Percentiles rank a stretch among this genome's conserved stretches.
Evolutionary conservation across 1,140 invertebrate genomes (phyloP).

Genomic region (Aphaenogaster rudis): DNA sequence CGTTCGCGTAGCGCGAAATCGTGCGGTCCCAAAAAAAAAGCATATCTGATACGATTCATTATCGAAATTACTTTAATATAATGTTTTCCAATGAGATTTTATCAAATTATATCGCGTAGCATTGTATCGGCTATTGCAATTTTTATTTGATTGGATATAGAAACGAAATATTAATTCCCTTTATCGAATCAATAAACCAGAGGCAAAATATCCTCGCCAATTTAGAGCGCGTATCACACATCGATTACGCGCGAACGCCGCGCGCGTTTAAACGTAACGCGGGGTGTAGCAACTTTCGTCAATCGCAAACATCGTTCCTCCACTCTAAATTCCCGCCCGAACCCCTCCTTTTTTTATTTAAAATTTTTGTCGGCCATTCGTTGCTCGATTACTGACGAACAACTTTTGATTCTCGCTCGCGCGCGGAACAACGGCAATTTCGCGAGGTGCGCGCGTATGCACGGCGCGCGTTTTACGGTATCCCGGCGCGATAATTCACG

Average conservation of each 20-base stretch:
- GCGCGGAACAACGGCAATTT: slow-evolving; percentile 14
- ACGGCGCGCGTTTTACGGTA: slow-evolving; percentile 17
- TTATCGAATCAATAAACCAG: slow-evolving; percentile 50
- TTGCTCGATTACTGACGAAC: slow-evolving; percentile 8
- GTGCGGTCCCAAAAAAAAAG: not conserved
- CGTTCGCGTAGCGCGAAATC: not conserved
- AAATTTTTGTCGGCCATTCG: not conserved
- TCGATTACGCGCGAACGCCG: not conserved
- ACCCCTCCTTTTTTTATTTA: not conserved
- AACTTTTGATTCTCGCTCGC: slow-evolving; percentile 8
- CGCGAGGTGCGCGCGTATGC: slow-evolving; percentile 8
- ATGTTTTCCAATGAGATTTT: slow-evolving; percentile 10
- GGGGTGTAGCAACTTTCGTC: slow-evolving; percentile 22
- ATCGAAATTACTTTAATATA: slow-evolving; percentile 9
- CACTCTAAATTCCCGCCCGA: not conserved
- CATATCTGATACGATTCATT: slow-evolving; percentile 41
- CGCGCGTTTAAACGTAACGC: not conserved
- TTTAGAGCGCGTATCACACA: slow-evolving; percentile 35
- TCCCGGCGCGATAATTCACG: slow-evolving; percentile 47
- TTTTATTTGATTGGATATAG: slow-evolving; percentile 41
- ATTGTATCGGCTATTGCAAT: slow-evolving; percentile 8
- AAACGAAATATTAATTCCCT: slow-evolving; percentile 51
- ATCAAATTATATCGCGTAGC: slow-evolving; percentile 27
- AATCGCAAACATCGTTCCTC: not conserved
- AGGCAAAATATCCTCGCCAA: slow-evolving; percentile 47